Percentiles rank a stretch among this genome's conserved stretches.
These are phyloP conservation scores for Pelochelys cantorii DNA, from an alignment of 2,797 vertebrate species.

Conservation along the genomic window DNA sequence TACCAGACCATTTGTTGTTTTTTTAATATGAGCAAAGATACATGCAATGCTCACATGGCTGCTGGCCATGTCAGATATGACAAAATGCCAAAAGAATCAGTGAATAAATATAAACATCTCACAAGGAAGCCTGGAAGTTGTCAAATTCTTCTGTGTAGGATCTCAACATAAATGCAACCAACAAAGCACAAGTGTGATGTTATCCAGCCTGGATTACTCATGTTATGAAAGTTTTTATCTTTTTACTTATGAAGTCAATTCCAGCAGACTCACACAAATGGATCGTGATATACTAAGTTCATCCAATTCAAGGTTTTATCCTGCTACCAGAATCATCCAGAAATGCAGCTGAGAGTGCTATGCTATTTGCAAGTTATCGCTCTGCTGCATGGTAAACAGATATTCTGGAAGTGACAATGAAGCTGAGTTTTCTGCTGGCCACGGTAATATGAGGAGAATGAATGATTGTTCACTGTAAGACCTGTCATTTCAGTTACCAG, in stretches of 20 bases:
- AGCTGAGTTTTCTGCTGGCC: neutral
- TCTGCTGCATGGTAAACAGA: neutral
- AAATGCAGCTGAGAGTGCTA: neutral
- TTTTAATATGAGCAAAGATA: no score
- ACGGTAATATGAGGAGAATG: neutral
- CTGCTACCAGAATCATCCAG: neutral
- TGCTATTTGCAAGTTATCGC: neutral
- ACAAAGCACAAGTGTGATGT: neutral
- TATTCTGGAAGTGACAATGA: neutral
- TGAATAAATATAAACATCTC: neutral
- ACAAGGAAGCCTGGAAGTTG: neutral
- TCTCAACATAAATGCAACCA: neutral
- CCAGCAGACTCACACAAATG: neutral
- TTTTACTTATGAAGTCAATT: neutral
- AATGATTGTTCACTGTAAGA: constrained; percentile 17
- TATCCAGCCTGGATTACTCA: neutral
- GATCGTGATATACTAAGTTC: neutral
- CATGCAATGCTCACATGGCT: fast-evolving
- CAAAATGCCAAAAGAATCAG: neutral
- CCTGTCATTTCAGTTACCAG: neutral
- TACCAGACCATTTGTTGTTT: no score
- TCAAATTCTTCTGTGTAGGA: neutral
- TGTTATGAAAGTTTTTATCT: neutral
- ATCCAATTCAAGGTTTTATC: neutral
- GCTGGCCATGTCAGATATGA: fast-evolving